Evolutionary conservation across 2,113 vertebrate genomes (phyloP), one percentile per base, ranked within the genome.

Genomic region (Scomber japonicus): DNA sequence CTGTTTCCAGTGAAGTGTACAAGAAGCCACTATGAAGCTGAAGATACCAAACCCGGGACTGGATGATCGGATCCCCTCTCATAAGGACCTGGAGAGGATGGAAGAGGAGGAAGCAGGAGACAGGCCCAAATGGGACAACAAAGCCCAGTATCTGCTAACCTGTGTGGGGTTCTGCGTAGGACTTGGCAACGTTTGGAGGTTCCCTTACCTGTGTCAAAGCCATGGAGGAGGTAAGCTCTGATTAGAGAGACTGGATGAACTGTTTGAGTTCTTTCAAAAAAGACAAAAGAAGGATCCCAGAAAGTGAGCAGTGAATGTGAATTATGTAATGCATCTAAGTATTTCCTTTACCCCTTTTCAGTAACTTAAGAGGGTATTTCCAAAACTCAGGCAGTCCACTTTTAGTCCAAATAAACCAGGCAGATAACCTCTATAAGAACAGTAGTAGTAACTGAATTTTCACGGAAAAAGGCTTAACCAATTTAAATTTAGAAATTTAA

Each of bases 51-150:
- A 98, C 89, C 96, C 95, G 0, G 96, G 95, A 44, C 87, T 99
- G 94, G 97, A 98, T 2, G 85, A 90, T 46, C 94, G 98, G 75
- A 97, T 99, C 84, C 95, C 94, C 0, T 95, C 96, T 56, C 93
- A 96, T 62, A 66, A 5, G 4, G 88, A 96, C 13, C 94, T 98
- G 83, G 96, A 98, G 59, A 82, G 49, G 81, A 67, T 97, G 50
- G 97, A 98, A 83, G 51, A 61, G 56, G 89, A 96, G 79, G 96
- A 97, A 82, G 94, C 94, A 11, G 92, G 87, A 8, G 94, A 97
- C n/a, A 94, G 97, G 84, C 98, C 98, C 31, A 95, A 98, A 86
- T 99, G 98, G 98, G 98, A 99, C 94, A 99, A 98, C 95, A 99
- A 99, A 82, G 81, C 96, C 15, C 98, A 99, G 89, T 99, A 99